Conservation (phyloP, 2,888 invertebrate species). For the Caenorhabditis macrosperma region DNA sequence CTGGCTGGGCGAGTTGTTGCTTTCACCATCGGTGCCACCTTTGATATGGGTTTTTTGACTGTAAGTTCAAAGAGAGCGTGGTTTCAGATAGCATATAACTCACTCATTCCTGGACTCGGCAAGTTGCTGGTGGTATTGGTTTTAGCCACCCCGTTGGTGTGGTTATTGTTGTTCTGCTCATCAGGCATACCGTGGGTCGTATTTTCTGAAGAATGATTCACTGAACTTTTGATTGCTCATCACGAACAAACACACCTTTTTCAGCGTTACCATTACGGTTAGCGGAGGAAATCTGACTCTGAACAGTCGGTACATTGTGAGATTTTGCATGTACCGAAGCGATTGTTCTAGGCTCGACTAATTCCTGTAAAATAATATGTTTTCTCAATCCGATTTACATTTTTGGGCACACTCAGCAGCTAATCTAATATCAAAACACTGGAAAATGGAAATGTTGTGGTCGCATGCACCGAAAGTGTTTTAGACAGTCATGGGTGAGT, state of each 20-base stretch:
- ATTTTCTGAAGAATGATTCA: slow-evolving; percentile 12
- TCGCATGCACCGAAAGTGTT: slow-evolving; percentile 24
- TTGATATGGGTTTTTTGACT: slow-evolving; percentile 60
- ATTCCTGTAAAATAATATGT: slow-evolving; percentile 35
- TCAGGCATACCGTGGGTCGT: slow-evolving; percentile 40
- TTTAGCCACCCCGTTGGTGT: slow-evolving; percentile 4
- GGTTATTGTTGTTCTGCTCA: slow-evolving; percentile 54
- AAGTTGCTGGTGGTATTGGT: slow-evolving; percentile 4
- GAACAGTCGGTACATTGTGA: slow-evolving; percentile 56
- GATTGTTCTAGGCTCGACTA: slow-evolving; percentile 55
- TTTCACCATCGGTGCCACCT: slow-evolving; percentile 60
- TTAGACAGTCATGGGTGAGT: slow-evolving; percentile 9
- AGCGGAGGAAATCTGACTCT: slow-evolving; percentile 56
- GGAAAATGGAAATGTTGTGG: background rate
- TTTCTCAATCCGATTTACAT: background rate
- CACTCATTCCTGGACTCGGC: slow-evolving; percentile 51
- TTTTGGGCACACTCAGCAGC: slow-evolving; percentile 11
- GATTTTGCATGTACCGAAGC: slow-evolving; percentile 46
- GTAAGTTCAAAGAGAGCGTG: slow-evolving; percentile 1
- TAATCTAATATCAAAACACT: slow-evolving; percentile 21
- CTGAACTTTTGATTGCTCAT: background rate
- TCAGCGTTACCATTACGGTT: slow-evolving; percentile 16
- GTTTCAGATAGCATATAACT: background rate
- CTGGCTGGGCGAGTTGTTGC: slow-evolving; percentile 13
- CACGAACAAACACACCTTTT: slow-evolving; percentile 18